phyloP scores from a whole-genome alignment of 2,113 vertebrate species.

The Parus major region DNA sequence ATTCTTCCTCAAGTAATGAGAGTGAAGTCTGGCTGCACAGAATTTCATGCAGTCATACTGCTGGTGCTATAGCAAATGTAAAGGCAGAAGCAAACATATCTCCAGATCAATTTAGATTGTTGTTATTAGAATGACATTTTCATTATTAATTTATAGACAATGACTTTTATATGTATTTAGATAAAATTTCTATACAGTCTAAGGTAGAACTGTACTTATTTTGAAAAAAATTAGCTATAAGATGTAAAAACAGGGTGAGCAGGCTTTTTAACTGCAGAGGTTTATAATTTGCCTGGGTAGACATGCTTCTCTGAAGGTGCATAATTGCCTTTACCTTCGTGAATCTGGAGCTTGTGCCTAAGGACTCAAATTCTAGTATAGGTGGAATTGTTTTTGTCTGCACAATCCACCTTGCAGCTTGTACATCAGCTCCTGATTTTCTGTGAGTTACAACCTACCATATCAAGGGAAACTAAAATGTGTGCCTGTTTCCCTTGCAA shows the following conservation, averaged over 20 bases:
- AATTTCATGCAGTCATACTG: background rate
- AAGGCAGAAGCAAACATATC: background rate
- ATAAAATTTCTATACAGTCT: too few relatives aligned
- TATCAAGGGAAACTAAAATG: background rate
- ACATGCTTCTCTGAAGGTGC: background rate
- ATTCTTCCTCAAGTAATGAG: background rate
- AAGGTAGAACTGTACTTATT: background rate
- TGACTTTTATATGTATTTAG: background rate
- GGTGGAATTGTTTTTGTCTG: background rate
- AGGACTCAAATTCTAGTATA: background rate
- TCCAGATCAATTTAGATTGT: background rate
- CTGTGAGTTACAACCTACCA: background rate
- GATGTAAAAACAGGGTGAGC: rapidly evolving
- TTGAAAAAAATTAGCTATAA: background rate
- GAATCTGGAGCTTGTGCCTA: background rate
- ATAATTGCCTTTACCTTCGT: background rate
- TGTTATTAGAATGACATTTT: background rate
- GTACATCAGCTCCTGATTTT: background rate
- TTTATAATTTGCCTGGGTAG: background rate
- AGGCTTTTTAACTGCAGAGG: background rate
- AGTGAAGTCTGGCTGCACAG: background rate
- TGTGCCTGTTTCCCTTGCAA: background rate
- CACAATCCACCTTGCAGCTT: background rate
- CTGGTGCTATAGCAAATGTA: background rate
- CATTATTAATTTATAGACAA: background rate